Percentiles rank a stretch among this genome's conserved stretches.
These are phyloP conservation scores for Tetramorium parvispinum DNA, from an alignment of 1,140 invertebrate genomes.

Conservation along the genomic window DNA sequence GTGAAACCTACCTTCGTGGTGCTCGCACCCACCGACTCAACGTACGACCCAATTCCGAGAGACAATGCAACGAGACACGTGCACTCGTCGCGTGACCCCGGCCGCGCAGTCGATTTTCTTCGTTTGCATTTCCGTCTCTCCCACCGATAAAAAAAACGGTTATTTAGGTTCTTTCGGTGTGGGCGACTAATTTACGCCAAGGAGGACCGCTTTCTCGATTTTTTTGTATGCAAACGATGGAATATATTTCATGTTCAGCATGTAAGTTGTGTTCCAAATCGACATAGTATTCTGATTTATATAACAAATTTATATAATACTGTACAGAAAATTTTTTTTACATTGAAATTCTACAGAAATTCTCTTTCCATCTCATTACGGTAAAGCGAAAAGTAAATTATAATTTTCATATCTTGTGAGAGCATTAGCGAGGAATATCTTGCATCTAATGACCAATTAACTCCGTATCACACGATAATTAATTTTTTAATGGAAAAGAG, in stretches of 20 bases:
- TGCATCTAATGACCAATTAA: slow-evolving; percentile 8
- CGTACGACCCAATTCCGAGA: slow-evolving; percentile 53
- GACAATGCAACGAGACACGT: slow-evolving; percentile 65
- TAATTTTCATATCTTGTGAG: not conserved
- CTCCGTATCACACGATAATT: slow-evolving; percentile 24
- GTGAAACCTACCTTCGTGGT: slow-evolving; percentile 60
- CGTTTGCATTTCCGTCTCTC: slow-evolving; percentile 55
- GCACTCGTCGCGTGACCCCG: slow-evolving; percentile 42
- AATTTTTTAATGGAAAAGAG: slow-evolving; percentile 7
- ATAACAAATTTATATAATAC: too few relatives aligned
- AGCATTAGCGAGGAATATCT: not conserved
- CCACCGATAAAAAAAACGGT: not conserved
- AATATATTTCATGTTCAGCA: not conserved
- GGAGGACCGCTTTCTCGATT: not conserved
- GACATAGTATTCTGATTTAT: not conserved
- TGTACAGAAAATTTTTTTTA: not conserved
- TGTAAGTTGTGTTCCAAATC: not conserved
- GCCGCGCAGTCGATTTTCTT: slow-evolving; percentile 47
- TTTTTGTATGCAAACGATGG: not conserved
- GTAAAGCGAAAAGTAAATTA: not conserved
- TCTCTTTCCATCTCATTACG: not conserved
- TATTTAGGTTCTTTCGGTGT: not conserved
- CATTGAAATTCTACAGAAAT: not conserved
- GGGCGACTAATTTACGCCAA: not conserved
- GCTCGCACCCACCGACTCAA: slow-evolving; percentile 47